Evolutionary conservation across 2,888 invertebrate genomes (phyloP), one percentile per base, ranked within the genome.

Genomic region (Atethmia centrago): DNA sequence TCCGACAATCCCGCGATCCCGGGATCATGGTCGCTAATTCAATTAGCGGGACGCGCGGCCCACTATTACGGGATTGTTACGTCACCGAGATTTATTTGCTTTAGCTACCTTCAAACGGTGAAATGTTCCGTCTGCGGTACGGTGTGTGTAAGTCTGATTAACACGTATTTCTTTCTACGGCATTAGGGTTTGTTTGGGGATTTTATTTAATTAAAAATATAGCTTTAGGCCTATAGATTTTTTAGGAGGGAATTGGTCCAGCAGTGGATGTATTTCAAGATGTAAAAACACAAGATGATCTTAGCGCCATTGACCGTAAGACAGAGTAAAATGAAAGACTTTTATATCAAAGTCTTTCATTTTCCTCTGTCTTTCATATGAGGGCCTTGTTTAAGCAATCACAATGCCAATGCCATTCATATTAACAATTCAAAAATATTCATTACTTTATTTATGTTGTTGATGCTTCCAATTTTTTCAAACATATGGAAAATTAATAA

Each of bases 11-110:
- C 85, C 78, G 84, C 79, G 81, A 83, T 81, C 87, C 88, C 80
- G 87, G 88, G 86, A 88, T 89, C 90, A 85, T 86, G 79, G 85
- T 85, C 87, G 87, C 88, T 92, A 90, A 92, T 92, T 92, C 88
- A 91, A 92, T 92, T 90, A 92, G 87, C 85, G 85, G 86, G 86
- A 82, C 84, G 82, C 85, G 81, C 82, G 84, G 84, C 86, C 84
- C 85, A 81, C 86, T 88, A 85, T 89, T 86, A 88, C 88, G 80
- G 87, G 87, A 88, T 90, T 90, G 90, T 91, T 85, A 85, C 88
- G 90, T 91, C 90, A 90, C 87, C 83, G 84, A 84, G 90, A 90
- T 90, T 90, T 89, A 90, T 90, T 88, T 88, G 87, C 74, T 74
- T 62, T 80, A 68, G 80, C 67, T 87, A 83, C 86, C 81, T 86